A percentile compares a stretch with the other conserved stretches of the same genome.
Conservation (phyloP, 2,113 vertebrate species). For the Myxocyprinus asiaticus region DNA sequence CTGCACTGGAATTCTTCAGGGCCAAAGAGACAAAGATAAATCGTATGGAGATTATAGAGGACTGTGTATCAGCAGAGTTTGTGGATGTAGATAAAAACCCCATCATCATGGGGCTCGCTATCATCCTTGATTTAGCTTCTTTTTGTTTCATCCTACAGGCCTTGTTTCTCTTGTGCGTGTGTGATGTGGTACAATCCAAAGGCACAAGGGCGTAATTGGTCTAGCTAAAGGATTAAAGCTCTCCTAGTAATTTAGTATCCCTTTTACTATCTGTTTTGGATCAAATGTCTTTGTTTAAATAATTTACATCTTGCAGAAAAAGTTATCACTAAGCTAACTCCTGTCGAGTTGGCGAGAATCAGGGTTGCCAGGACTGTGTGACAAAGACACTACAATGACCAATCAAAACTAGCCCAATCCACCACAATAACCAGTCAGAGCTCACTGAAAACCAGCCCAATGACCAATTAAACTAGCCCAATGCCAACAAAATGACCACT, state of each 20-base stretch:
- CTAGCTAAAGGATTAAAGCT: constrained; percentile 31
- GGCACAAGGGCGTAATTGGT: background rate
- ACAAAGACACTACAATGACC: too few relatives aligned
- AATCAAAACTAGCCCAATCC: too few relatives aligned
- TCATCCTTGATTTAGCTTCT: constrained; percentile 26
- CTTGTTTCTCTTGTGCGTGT: too few relatives aligned
- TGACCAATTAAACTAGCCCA: too few relatives aligned
- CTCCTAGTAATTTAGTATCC: constrained; percentile 35
- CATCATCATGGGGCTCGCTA: constrained; percentile 48
- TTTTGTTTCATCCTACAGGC: background rate
- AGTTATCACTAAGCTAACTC: constrained; percentile 5
- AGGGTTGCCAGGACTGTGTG: too few relatives aligned
- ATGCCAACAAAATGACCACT: too few relatives aligned
- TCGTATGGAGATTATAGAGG: constrained; percentile 41
- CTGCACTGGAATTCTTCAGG: constrained; percentile 51
- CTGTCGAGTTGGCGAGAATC: background rate
- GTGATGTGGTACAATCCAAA: background rate
- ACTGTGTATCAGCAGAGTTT: constrained; percentile 12
- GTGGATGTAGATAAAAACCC: constrained; percentile 40
- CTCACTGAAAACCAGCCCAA: too few relatives aligned
- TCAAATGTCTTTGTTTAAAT: constrained; percentile 39
- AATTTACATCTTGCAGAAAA: background rate
- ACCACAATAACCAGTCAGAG: too few relatives aligned
- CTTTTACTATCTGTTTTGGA: constrained; percentile 27
- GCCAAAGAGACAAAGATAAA: constrained; percentile 53